These are phyloP conservation scores for Cataglyphis cursor DNA, from an alignment of 2,888 invertebrate species.

Conservation along the genomic window DNA sequence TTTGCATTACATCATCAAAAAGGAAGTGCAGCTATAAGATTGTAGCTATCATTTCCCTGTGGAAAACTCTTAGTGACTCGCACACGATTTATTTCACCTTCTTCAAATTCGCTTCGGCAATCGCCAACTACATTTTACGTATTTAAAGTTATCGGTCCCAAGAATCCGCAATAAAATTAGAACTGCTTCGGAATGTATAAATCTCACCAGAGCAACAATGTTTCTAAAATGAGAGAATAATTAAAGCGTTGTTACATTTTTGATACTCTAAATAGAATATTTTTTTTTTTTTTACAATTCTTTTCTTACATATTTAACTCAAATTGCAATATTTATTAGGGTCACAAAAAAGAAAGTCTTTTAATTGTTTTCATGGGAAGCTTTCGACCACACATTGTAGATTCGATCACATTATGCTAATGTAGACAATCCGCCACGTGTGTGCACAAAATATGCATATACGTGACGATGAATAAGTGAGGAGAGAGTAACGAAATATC, in stretches of 20 bases:
- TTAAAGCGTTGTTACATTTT: neutral
- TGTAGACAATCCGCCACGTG: neutral
- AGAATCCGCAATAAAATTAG: constrained; percentile 11
- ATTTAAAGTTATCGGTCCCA: neutral
- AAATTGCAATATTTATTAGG: constrained; percentile 53
- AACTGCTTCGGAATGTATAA: neutral
- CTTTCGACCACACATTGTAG: neutral
- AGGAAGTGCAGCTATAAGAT: constrained; percentile 34
- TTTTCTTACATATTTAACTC: neutral
- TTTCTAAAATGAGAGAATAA: constrained; percentile 17
- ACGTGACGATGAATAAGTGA: constrained; percentile 23
- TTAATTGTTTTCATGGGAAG: constrained; percentile 60
- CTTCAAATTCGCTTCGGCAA: neutral
- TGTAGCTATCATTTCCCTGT: constrained; percentile 18
- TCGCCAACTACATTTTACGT: neutral
- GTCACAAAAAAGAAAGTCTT: constrained; percentile 65
- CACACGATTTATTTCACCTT: neutral
- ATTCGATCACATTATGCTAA: constrained; percentile 25
- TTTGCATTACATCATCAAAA: constrained; percentile 22
- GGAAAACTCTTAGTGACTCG: constrained; percentile 23
- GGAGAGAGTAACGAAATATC: constrained; percentile 39
- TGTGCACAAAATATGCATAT: neutral
- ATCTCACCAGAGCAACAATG: neutral
- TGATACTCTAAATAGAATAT: neutral
- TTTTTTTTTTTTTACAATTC: neutral